Evolutionary conservation across 1,140 invertebrate genomes (phyloP).

Genomic region (Trachelipus rathkii): DNA sequence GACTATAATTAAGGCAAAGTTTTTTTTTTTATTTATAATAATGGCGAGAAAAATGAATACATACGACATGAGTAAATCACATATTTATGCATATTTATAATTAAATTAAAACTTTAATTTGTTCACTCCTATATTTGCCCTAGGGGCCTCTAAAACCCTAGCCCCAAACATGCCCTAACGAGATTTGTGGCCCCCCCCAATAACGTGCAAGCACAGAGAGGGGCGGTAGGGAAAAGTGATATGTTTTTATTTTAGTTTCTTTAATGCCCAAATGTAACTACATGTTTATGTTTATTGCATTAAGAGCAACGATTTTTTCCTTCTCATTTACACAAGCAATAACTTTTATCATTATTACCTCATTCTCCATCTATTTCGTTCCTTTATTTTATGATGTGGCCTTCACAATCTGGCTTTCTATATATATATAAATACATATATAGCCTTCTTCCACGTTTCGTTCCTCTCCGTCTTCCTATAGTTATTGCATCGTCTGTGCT

Average conservation of each 20-base stretch:
- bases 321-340: conserved; percentile 6
- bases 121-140: neutral
- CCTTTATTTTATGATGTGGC: neutral
- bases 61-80: neutral
- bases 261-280: conserved; percentile 11
- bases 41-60: neutral
- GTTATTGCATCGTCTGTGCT: conserved; percentile 11
- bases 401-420: neutral
- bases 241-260: conserved; percentile 7
- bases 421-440: too few species aligned
- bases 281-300: conserved; percentile 13
- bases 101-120: neutral
- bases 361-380: neutral
- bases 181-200: too few species aligned
- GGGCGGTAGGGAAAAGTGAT: neutral
- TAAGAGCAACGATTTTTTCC: conserved; percentile 10
- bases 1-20: too few species aligned
- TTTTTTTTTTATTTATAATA: neutral
- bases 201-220: too few species aligned
- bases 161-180: neutral
- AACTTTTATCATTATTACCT: conserved; percentile 13
- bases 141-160: neutral
- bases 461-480: conserved; percentile 3
- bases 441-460: neutral
- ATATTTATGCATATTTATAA: neutral